Conservation (phyloP, 2,797 vertebrate species). For the Sarcoramphus papa region DNA sequence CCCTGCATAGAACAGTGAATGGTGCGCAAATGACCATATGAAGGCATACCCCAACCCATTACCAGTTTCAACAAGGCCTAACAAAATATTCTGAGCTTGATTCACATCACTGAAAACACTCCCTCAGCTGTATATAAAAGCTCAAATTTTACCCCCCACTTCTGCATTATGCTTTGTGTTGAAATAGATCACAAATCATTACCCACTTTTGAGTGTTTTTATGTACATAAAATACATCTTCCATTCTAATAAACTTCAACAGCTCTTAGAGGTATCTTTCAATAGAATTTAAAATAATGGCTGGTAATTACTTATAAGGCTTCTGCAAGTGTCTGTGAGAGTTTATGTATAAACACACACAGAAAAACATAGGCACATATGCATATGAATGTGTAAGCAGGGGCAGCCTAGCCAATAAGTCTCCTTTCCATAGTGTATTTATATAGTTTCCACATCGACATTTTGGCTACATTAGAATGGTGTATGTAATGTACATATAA, state of each 20-base stretch:
- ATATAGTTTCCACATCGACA: neutral
- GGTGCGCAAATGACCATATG: neutral
- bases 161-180: neutral
- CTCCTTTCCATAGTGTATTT: neutral
- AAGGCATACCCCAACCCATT: neutral
- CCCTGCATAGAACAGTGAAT: neutral
- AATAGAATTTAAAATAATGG: neutral
- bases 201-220: neutral
- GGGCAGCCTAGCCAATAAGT: neutral
- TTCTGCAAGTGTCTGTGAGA: neutral
- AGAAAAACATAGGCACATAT: neutral
- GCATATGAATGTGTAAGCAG: fast-evolving
- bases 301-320: neutral
- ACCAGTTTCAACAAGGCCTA: neutral
- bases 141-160: neutral
- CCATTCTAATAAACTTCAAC: neutral
- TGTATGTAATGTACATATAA: neutral
- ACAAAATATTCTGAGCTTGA: neutral
- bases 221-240: neutral
- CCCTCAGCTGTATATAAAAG: neutral
- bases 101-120: neutral
- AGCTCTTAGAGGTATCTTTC: neutral
- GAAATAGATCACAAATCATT: neutral
- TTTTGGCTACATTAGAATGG: neutral
- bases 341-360: neutral